phyloP scores from a whole-genome alignment of 2,113 vertebrate genomes.

The Tor tambroides region DNA sequence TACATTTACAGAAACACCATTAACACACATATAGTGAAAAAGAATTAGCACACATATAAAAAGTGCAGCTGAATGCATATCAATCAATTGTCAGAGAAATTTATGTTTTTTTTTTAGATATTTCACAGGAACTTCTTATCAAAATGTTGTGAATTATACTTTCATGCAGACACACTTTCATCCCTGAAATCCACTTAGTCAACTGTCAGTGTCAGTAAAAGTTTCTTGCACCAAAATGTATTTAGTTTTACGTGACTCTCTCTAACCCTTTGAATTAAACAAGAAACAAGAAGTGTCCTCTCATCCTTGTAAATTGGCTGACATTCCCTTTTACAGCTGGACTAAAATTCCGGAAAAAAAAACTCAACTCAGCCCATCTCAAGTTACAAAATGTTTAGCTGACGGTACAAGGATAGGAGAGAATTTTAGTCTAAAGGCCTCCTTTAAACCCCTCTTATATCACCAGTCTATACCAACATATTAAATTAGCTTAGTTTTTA shows the following conservation, averaged over 20 bases:
- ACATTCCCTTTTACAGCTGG: constrained; percentile 1
- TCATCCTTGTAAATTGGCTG: neutral
- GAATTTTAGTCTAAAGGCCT: neutral
- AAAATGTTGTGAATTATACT: no score
- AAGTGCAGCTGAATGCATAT: neutral
- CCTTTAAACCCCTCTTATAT: neutral
- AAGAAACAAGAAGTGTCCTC: neutral
- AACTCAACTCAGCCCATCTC: neutral
- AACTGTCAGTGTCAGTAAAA: neutral
- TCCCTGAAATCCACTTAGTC: neutral
- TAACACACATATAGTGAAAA: neutral
- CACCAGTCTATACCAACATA: neutral
- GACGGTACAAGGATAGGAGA: neutral
- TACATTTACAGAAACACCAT: neutral
- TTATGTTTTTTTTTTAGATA: no score
- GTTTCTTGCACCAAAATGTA: neutral
- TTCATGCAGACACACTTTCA: neutral
- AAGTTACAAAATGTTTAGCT: constrained; percentile 9
- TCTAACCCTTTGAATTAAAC: neutral
- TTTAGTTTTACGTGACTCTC: neutral
- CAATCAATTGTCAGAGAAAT: no score
- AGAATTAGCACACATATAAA: neutral
- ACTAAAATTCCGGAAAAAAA: constrained; percentile 4
- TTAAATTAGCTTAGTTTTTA: neutral
- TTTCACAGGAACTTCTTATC: no score